Conservation (phyloP, 2,113 vertebrate genomes). For the Rousettus leschenaultii region DNA sequence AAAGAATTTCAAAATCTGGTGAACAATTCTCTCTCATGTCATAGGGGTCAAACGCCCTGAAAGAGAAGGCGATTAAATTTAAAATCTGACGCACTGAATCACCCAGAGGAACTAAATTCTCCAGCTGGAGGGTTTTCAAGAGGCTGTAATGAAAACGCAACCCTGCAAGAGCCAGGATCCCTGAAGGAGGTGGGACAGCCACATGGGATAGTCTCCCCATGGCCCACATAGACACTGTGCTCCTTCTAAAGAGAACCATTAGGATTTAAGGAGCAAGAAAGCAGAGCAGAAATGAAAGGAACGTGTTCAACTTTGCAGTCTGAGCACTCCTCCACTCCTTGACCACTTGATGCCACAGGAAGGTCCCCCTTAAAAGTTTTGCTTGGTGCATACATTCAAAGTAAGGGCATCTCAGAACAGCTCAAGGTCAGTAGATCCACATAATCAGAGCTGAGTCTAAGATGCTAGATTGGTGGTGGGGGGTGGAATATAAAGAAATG, state of each 20-base stretch:
- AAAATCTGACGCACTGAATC: not conserved
- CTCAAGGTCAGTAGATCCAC: not conserved
- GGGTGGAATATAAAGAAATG: not conserved
- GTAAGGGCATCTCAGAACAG: not conserved
- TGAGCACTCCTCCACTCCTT: no score
- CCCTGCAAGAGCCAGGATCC: not conserved
- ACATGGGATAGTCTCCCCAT: fast-evolving
- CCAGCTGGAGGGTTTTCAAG: not conserved
- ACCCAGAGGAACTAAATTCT: not conserved
- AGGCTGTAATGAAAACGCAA: not conserved
- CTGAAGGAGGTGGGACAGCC: not conserved
- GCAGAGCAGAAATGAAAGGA: not conserved
- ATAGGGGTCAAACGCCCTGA: not conserved
- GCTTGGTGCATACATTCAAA: not conserved
- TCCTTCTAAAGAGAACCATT: not conserved
- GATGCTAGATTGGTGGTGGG: not conserved
- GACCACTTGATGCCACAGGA: not conserved
- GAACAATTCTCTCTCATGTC: not conserved
- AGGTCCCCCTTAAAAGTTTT: not conserved
- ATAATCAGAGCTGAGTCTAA: not conserved
- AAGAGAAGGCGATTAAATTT: not conserved
- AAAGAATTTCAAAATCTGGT: not conserved
- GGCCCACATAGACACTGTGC: fast-evolving
- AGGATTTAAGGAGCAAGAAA: not conserved
- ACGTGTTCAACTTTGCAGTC: not conserved